A percentile compares a stretch with the other conserved stretches of the same genome.
Conservation (phyloP, 1,140 invertebrate genomes). For the Achatina immaculata region DNA sequence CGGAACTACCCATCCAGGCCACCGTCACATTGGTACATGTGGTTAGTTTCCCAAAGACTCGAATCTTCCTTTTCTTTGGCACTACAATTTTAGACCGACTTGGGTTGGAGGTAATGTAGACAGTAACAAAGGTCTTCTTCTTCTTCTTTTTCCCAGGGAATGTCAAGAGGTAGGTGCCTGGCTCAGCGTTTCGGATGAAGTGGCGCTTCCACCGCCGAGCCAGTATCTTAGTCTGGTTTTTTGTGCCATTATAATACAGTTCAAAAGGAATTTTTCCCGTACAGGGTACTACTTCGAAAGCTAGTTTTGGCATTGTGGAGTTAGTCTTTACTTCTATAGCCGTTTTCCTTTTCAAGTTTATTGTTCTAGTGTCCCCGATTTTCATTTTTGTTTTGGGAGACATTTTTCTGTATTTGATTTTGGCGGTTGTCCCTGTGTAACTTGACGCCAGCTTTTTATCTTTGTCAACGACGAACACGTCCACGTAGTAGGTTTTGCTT, state of each 20-base stretch:
- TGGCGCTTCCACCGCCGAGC: constrained; percentile 51
- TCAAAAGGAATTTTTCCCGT: constrained; percentile 41
- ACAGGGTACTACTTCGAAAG: constrained; percentile 47
- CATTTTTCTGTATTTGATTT: constrained; percentile 46
- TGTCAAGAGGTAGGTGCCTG: constrained; percentile 52
- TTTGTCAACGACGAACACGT: constrained; percentile 65
- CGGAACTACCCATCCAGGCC: constrained; percentile 58
- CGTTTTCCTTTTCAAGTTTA: constrained; percentile 42
- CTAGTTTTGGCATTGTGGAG: constrained; percentile 31
- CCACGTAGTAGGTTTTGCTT: constrained; percentile 64
- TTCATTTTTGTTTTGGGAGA: constrained; percentile 30
- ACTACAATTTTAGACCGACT: constrained; percentile 48
- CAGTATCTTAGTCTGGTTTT: constrained; percentile 38
- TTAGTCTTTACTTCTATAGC: constrained; percentile 38
- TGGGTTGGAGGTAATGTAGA: constrained; percentile 48
- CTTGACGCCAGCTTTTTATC: constrained; percentile 53
- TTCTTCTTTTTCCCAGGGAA: constrained; percentile 47
- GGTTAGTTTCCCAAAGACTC: constrained; percentile 52
- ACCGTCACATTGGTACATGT: constrained; percentile 63
- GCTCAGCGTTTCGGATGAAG: constrained; percentile 45
- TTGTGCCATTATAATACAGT: constrained; percentile 39
- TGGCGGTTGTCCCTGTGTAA: constrained; percentile 57
- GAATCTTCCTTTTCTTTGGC: constrained; percentile 56
- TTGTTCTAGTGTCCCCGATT: constrained; percentile 50
- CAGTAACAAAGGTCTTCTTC: constrained; percentile 44